Evolutionary conservation across 2,797 vertebrate genomes (phyloP).

Genomic region (Sphenopsis melanotis): DNA sequence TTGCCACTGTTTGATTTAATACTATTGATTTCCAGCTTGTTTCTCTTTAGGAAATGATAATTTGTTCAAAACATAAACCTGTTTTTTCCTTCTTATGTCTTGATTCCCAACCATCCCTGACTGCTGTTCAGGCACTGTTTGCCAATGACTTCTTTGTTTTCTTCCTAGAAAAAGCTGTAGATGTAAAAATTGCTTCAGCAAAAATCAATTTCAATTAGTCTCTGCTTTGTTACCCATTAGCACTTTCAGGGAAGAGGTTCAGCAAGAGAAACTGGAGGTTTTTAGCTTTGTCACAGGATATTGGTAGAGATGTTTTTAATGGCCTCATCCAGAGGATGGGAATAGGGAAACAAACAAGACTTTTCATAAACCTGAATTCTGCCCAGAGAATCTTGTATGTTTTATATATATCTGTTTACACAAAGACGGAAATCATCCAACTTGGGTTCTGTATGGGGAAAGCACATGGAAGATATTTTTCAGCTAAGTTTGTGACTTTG

Average conservation of each 20-base stretch:
- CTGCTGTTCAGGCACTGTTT: background rate
- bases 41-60: background rate
- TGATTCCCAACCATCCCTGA: background rate
- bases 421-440: background rate
- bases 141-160: background rate
- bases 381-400: background rate
- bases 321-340: background rate
- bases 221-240: background rate
- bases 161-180: background rate
- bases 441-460: background rate
- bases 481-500: fast-evolving
- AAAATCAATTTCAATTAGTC: background rate
- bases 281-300: background rate
- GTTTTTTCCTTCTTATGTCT: background rate
- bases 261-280: background rate
- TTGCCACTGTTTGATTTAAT: background rate
- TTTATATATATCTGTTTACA: background rate
- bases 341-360: background rate
- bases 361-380: background rate
- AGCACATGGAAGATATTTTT: background rate
- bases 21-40: background rate
- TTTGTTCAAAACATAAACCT: background rate
- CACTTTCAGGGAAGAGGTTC: background rate
- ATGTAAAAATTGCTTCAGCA: background rate
- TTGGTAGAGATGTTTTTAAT: background rate